Conservation (phyloP, 2,113 vertebrate genomes). For the Salvelinus namaycush region DNA sequence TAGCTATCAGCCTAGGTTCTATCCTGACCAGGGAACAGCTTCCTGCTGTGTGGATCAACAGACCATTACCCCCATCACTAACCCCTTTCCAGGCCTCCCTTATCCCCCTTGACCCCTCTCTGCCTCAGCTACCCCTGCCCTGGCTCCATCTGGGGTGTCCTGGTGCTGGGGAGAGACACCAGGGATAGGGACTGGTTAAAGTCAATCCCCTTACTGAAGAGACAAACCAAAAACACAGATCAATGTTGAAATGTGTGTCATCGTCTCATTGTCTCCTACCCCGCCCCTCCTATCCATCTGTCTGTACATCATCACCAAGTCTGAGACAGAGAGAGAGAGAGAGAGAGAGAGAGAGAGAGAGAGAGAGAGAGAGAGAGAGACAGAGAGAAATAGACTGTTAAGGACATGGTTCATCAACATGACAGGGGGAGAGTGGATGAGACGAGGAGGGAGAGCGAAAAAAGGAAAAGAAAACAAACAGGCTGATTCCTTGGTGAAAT, state of each 20-base stretch:
- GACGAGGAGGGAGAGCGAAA: neutral
- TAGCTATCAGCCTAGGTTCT: neutral
- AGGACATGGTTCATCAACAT: slow-evolving; percentile 9
- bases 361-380: neutral
- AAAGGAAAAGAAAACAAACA: neutral
- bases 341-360: slow-evolving; percentile 3
- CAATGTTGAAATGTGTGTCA: neutral
- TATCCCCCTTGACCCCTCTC: neutral
- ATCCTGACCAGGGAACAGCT: neutral
- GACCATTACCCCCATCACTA: neutral
- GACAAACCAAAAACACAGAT: neutral
- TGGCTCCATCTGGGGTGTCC: slow-evolving; percentile 7
- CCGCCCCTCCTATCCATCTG: neutral
- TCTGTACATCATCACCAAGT: neutral
- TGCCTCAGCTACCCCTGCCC: neutral
- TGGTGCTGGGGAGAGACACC: neutral
- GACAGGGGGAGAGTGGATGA: neutral
- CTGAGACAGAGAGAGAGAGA: neutral
- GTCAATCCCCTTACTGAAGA: neutral
- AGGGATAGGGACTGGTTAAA: slow-evolving; percentile 9
- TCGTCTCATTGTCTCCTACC: neutral
- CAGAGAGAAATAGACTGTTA: neutral
- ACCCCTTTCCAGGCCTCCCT: neutral
- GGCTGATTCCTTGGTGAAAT: slow-evolving; percentile 6
- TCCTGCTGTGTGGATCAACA: slow-evolving; percentile 9